Evolutionary conservation across 2,113 vertebrate species (phyloP), one percentile per base, ranked within the genome.

Genomic region (Cavia porcellus): DNA sequence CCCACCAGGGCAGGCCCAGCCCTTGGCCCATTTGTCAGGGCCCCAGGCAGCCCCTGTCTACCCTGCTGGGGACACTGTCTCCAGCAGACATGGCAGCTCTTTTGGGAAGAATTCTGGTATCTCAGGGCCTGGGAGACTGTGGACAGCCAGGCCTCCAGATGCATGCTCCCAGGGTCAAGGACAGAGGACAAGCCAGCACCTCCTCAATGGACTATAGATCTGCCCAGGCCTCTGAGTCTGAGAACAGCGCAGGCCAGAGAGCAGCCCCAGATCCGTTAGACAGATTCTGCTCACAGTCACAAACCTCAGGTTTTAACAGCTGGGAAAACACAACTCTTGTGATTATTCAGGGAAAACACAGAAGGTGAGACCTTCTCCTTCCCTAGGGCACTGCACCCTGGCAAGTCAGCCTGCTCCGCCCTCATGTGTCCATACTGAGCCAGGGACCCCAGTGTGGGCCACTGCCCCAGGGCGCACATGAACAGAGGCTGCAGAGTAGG

Each of bases 211-310:
- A 45, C 74, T 30, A 6, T 12, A 77, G 25, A 77, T 30, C 25
- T 30, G 25, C 25, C 2, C 12, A 28, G 74, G 74, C 45, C 45
- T 77, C 74, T 30, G 74, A 30, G 5, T 47, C 74, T 50, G 45
- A 50, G 45, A 47, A 30, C 74, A 52, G 47, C 15, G 8, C 47
- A 10, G 15, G 30, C 30, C 30, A 17, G 47, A 79, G 47, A 30
- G 7, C 28, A 12, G 6, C 79, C 57, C 61, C 30, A 1, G 38
- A n/a, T 3, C 0, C 10, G 5, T 45, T 24, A n/a, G 13, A 25
- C 0, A n/a, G 55, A 13, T 0, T 5, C 0, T 5, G 24, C 61
- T 74, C 25, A 70, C 7, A 12, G 66, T 14, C 42, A 7, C 64
- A 28, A 10, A 64, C 12, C 38, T 6, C 10, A n/a, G 6, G 11